Evolutionary conservation across 1,140 invertebrate genomes (phyloP).

Genomic region (Listronotus bonariensis): DNA sequence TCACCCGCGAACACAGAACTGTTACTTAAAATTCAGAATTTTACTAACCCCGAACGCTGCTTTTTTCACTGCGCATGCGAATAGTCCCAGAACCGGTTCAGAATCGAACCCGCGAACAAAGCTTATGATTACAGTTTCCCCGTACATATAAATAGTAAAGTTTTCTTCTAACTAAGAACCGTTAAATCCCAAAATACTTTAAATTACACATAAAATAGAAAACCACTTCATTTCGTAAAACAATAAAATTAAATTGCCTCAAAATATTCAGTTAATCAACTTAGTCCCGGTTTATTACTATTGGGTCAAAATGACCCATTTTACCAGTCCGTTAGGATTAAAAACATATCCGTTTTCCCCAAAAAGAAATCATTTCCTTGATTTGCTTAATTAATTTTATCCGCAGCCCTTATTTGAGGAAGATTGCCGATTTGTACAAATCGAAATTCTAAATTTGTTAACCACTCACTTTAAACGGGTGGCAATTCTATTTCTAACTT

Average conservation of each 20-base stretch:
- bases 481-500: conserved; percentile 5
- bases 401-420: conserved; percentile 2
- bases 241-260: conserved; percentile 27
- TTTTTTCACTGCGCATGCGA: no score
- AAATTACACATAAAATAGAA: conserved; percentile 17
- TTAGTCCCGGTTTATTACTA: conserved; percentile 25
- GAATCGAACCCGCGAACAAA: no score
- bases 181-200: conserved; percentile 8
- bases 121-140: no score
- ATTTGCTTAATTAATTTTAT: conserved; percentile 13
- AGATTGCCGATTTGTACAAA: conserved; percentile 1
- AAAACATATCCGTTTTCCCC: conserved; percentile 26
- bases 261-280: conserved; percentile 30
- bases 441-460: conserved; percentile 15
- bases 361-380: conserved; percentile 25
- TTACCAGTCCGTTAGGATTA: conserved; percentile 24
- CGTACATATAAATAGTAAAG: background rate
- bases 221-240: conserved; percentile 27
- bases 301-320: conserved; percentile 30
- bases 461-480: background rate
- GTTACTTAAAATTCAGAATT: no score
- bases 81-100: no score
- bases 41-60: no score
- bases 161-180: conserved; percentile 13
- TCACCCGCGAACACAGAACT: no score